These are phyloP conservation scores for Stenotaenia linearis DNA, from an alignment of 2,888 invertebrate genomes.

Conservation along the genomic window DNA sequence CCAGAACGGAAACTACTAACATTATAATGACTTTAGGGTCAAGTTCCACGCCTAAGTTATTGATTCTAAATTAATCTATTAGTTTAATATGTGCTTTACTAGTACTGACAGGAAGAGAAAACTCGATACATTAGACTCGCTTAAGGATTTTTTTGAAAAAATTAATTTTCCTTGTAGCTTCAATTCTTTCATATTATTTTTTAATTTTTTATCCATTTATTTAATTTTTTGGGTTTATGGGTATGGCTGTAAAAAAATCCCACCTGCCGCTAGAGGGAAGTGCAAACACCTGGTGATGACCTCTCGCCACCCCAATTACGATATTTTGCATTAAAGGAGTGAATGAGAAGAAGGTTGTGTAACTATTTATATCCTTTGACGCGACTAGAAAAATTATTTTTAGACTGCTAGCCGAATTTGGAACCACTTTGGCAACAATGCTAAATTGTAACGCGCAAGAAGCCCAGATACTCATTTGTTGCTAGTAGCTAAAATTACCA, in stretches of 20 bases:
- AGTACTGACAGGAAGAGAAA: too few relatives aligned
- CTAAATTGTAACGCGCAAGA: too few relatives aligned
- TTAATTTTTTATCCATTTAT: not conserved
- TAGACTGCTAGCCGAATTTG: not conserved
- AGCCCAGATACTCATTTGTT: too few relatives aligned
- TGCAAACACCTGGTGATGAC: not conserved
- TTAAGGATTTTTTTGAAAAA: too few relatives aligned
- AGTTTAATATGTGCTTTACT: too few relatives aligned
- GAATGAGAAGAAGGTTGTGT: not conserved
- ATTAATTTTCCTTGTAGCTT: too few relatives aligned
- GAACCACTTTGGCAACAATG: not conserved
- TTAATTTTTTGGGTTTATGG: not conserved
- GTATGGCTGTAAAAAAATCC: not conserved
- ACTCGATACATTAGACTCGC: too few relatives aligned
- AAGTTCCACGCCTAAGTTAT: too few relatives aligned
- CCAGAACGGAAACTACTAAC: too few relatives aligned
- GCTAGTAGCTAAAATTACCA: not conserved
- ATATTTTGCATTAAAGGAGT: not conserved
- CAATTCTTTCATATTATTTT: too few relatives aligned
- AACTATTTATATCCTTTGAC: not conserved
- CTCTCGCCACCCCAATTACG: not conserved
- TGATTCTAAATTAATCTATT: too few relatives aligned
- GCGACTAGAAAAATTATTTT: not conserved
- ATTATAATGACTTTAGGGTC: too few relatives aligned
- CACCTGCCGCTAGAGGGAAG: constrained; percentile 2